phyloP scores from a whole-genome alignment of 92 coral and sea anemone species.

The Isaurus tuberculatus region DNA sequence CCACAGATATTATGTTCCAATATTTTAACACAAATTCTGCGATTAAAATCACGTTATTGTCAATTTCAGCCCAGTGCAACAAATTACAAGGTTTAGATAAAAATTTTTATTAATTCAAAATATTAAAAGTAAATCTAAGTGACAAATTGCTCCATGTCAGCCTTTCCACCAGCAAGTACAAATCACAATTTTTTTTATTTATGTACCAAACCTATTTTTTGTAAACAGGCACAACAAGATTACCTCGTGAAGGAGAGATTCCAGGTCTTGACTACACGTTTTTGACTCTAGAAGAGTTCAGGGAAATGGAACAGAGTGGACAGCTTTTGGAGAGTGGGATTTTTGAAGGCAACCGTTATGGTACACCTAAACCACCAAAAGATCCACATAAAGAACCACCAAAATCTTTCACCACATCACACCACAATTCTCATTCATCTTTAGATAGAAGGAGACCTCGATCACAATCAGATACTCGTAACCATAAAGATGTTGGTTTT shows the following conservation, averaged over 20 bases:
- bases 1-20: no score
- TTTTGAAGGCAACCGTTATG: constrained; percentile 92
- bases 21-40: no score
- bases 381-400: constrained; percentile 49
- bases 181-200: no score
- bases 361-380: constrained; percentile 97
- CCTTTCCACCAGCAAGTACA: no score
- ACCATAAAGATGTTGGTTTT: constrained; percentile 35
- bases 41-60: no score
- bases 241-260: constrained; percentile 87
- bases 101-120: no score
- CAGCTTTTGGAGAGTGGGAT: constrained; percentile 90
- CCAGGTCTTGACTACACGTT: constrained; percentile 95
- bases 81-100: no score
- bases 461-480: constrained; percentile 32
- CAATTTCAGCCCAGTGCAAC: no score
- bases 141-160: no score
- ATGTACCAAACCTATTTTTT: neutral
- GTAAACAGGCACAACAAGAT: constrained; percentile 86
- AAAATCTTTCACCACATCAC: neutral
- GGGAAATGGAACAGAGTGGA: constrained; percentile 79
- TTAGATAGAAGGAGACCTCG: constrained; percentile 42
- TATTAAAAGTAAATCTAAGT: no score
- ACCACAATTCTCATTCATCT: constrained; percentile 18
- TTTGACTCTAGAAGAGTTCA: constrained; percentile 80